Percentiles rank a stretch among this genome's conserved stretches.
Conservation (phyloP, 1,140 invertebrate species). For the Cepaea nemoralis region DNA sequence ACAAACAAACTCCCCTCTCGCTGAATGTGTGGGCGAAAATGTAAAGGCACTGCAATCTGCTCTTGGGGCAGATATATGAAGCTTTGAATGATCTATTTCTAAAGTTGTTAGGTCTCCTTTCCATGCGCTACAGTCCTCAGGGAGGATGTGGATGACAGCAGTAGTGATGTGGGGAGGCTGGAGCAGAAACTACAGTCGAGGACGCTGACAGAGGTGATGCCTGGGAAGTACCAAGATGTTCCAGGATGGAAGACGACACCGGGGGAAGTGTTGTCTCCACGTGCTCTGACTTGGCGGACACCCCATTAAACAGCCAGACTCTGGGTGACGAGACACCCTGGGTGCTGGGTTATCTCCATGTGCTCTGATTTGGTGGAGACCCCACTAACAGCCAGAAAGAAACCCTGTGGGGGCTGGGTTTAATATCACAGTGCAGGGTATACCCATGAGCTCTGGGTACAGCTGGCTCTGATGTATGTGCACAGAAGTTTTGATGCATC, state of each 20-base stretch:
- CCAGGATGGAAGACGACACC: neutral
- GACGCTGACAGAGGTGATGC: neutral
- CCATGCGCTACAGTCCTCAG: neutral
- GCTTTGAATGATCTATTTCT: neutral
- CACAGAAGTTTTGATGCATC: no score
- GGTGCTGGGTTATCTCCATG: no score
- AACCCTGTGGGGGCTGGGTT: no score
- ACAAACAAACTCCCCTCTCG: constrained; percentile 84
- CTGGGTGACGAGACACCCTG: no score
- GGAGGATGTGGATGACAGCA: neutral
- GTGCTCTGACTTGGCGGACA: neutral
- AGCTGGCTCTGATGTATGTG: no score
- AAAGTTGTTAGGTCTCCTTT: neutral
- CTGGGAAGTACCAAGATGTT: neutral
- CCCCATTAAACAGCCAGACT: neutral
- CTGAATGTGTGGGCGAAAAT: neutral
- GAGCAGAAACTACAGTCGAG: neutral
- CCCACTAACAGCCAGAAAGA: no score
- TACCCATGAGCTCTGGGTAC: no score
- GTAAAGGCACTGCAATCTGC: neutral
- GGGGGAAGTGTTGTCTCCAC: neutral
- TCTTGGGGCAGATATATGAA: neutral
- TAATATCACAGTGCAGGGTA: no score
- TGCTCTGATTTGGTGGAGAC: no score
- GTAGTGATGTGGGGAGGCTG: neutral